These are phyloP conservation scores for Cephus cinctus DNA, from an alignment of 1,140 invertebrate species.

Conservation along the genomic window DNA sequence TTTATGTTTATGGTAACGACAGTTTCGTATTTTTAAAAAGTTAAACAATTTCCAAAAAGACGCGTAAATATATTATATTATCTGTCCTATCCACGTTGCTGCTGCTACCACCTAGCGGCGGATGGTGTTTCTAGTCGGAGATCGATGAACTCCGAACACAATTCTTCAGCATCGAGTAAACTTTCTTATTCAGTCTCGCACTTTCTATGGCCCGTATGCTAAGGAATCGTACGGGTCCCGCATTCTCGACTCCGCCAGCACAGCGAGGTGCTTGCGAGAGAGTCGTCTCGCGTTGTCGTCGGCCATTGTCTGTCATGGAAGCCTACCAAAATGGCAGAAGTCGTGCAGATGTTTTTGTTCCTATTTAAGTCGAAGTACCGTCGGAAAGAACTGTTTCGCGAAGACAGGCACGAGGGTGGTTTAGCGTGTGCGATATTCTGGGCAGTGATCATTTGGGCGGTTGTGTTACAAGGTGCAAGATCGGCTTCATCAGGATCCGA, in stretches of 20 bases:
- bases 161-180: too few relatives aligned
- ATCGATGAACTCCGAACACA: constrained; percentile 9
- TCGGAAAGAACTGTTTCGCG: constrained; percentile 60
- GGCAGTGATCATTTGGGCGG: constrained; percentile 23
- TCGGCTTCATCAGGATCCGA: constrained; percentile 29
- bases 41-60: too few relatives aligned
- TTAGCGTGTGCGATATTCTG: constrained; percentile 20
- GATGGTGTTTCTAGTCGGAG: too few relatives aligned
- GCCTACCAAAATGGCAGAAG: constrained; percentile 70
- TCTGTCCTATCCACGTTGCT: too few relatives aligned
- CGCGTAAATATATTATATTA: too few relatives aligned
- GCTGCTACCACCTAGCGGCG: too few relatives aligned
- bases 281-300: constrained; percentile 34
- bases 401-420: constrained; percentile 16
- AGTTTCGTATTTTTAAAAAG: too few relatives aligned
- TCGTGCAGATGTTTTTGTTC: constrained; percentile 80
- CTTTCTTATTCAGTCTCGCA: too few relatives aligned
- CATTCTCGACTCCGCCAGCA: constrained; percentile 13
- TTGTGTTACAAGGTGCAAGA: constrained; percentile 21
- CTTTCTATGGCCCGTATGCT: too few relatives aligned
- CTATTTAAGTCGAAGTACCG: constrained; percentile 81
- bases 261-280: constrained; percentile 10
- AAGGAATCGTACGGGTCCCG: constrained; percentile 1
- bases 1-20: too few relatives aligned
- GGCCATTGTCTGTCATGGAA: constrained; percentile 56